A percentile compares a stretch with the other conserved stretches of the same genome.
phyloP scores from a whole-genome alignment of 2,888 invertebrate genomes.

The Thyatira batis region DNA sequence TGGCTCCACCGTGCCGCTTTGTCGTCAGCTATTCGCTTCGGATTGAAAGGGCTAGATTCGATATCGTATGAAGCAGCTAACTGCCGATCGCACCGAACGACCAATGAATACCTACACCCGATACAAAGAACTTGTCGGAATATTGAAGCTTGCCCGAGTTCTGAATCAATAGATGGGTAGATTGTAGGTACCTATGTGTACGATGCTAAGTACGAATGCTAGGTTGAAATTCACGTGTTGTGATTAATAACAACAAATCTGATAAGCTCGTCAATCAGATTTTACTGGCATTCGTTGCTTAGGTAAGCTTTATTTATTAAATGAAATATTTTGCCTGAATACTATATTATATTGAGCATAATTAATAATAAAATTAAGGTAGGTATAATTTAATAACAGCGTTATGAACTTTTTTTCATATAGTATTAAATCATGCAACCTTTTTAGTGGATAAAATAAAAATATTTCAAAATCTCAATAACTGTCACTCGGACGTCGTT shows the following conservation, averaged over 20 bases:
- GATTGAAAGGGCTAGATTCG: conserved; percentile 63
- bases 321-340: too few species aligned
- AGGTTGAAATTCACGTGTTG: neutral
- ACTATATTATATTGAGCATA: too few species aligned
- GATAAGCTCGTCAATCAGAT: too few species aligned
- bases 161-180: conserved; percentile 26
- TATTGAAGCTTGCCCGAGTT: conserved; percentile 44
- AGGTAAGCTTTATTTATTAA: too few species aligned
- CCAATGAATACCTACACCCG: conserved; percentile 51
- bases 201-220: conserved; percentile 1
- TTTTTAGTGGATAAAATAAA: too few species aligned
- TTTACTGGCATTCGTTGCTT: too few species aligned
- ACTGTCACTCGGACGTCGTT: neutral
- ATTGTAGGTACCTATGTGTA: conserved; percentile 7
- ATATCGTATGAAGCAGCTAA: conserved; percentile 60
- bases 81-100: conserved; percentile 47
- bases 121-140: conserved; percentile 59
- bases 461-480: too few species aligned
- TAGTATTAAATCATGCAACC: too few species aligned
- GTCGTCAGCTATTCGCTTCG: conserved; percentile 50
- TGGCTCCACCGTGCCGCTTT: conserved; percentile 59
- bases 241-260: neutral
- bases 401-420: too few species aligned
- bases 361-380: too few species aligned
- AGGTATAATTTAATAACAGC: too few species aligned